phyloP scores from a whole-genome alignment of 2,797 vertebrate species.

The Gymnopithys bicolor region DNA sequence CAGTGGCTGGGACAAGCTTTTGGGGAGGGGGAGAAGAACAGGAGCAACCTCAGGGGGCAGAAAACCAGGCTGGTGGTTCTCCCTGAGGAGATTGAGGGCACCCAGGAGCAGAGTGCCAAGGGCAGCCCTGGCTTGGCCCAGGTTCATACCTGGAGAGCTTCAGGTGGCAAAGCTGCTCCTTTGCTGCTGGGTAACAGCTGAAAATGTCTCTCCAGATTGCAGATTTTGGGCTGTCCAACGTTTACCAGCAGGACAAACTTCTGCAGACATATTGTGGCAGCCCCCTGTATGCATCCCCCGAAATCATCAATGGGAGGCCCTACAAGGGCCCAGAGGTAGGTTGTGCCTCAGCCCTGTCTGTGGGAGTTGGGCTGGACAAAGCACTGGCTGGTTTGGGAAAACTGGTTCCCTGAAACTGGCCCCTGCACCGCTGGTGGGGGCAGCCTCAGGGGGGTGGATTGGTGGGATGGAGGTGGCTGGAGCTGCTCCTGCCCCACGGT shows the following conservation, averaged over 20 bases:
- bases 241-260: constrained; percentile 87
- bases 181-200: background rate
- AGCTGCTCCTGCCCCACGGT: background rate
- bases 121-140: background rate
- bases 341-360: fast-evolving
- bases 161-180: background rate
- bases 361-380: background rate
- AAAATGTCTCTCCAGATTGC: constrained; percentile 83
- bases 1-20: fast-evolving
- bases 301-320: constrained; percentile 94
- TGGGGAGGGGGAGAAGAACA: background rate
- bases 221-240: constrained; percentile 95
- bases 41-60: background rate
- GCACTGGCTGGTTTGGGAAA: fast-evolving
- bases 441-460: fast-evolving
- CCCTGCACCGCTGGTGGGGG: fast-evolving
- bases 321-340: constrained; percentile 90
- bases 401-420: fast-evolving
- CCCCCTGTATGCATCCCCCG: constrained; percentile 94
- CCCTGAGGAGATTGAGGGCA: background rate
- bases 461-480: background rate
- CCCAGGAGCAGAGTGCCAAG: background rate
- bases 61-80: background rate
- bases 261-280: constrained; percentile 96
- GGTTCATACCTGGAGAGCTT: background rate